A percentile compares a stretch with the other conserved stretches of the same genome.
Conservation (phyloP, 2,888 invertebrate species). For the Saturnia pavonia region DNA sequence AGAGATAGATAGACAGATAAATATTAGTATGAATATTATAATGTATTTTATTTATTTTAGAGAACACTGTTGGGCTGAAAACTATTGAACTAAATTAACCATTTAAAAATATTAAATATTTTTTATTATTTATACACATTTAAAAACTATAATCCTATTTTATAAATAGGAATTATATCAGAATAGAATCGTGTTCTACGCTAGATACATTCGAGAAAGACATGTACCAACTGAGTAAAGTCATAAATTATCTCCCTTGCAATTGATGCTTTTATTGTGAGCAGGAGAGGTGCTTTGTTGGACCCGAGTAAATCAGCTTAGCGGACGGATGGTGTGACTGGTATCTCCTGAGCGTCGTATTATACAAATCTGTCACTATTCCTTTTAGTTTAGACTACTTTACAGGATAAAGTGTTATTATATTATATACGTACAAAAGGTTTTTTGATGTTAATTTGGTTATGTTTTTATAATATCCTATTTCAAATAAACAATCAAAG, state of each 20-base stretch:
- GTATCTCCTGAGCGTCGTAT: slow-evolving; percentile 63
- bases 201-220: not conserved
- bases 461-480: not conserved
- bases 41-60: no score
- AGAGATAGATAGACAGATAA: no score
- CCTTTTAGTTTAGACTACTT: slow-evolving; percentile 26
- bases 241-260: slow-evolving; percentile 66
- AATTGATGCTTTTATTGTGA: slow-evolving; percentile 67
- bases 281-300: slow-evolving; percentile 54
- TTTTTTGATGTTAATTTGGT: not conserved
- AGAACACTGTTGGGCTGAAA: no score
- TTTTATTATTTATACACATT: no score
- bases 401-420: not conserved
- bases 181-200: not conserved
- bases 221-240: slow-evolving; percentile 1
- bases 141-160: no score
- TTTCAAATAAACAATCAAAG: not conserved
- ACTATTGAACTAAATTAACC: no score
- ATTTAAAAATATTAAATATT: no score
- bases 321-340: slow-evolving; percentile 62
- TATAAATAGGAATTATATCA: not conserved
- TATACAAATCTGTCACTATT: slow-evolving; percentile 53
- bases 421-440: not conserved
- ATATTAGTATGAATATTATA: no score
- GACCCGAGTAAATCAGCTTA: slow-evolving; percentile 76